phyloP scores from a whole-genome alignment of 2,113 vertebrate species.

The Hemichromis elongatus region DNA sequence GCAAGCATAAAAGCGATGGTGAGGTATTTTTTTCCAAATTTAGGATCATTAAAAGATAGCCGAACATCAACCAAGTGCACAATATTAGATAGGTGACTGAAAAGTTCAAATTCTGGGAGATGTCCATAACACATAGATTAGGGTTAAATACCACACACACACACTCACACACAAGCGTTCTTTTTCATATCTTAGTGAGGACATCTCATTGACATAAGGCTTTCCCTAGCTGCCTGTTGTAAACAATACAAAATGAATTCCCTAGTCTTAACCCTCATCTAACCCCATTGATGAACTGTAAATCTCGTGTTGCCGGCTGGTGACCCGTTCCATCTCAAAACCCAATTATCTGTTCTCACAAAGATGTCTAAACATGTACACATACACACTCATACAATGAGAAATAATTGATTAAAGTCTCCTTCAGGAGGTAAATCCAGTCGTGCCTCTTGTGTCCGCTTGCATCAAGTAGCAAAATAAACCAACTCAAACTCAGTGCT shows the following conservation, averaged over 20 bases:
- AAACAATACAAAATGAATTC: too few relatives aligned
- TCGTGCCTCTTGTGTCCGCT: background rate
- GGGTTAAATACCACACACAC: background rate
- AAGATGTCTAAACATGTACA: background rate
- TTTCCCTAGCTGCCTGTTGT: background rate
- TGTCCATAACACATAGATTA: background rate
- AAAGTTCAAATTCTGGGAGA: background rate
- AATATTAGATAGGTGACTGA: background rate
- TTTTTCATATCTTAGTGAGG: background rate
- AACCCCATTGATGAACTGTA: too few relatives aligned
- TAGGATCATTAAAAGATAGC: background rate
- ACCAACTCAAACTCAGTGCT: background rate
- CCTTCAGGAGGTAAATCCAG: constrained; percentile 30
- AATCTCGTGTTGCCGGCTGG: too few relatives aligned
- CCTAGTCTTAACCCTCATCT: too few relatives aligned
- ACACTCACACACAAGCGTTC: background rate
- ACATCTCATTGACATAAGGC: background rate
- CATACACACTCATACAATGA: background rate
- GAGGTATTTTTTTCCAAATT: background rate
- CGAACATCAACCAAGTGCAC: background rate
- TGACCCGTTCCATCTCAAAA: too few relatives aligned
- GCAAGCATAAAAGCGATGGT: background rate
- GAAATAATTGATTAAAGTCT: constrained; percentile 20
- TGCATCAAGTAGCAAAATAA: background rate
- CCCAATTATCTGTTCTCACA: background rate